These are phyloP conservation scores for Papilio glaucus DNA, from an alignment of 1,140 invertebrate genomes.

Conservation along the genomic window DNA sequence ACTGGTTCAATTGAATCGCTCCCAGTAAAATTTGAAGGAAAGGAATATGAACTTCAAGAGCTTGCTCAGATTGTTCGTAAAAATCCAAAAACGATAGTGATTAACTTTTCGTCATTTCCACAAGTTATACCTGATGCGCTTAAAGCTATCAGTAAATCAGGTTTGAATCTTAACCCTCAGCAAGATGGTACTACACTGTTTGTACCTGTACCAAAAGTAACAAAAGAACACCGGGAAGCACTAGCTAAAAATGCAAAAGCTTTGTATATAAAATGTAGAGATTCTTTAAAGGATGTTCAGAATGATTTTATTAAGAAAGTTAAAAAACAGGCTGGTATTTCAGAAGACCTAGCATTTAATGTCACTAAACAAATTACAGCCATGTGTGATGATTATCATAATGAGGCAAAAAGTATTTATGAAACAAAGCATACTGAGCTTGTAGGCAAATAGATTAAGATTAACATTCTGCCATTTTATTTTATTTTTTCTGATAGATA, in stretches of 20 bases:
- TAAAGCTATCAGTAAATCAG: slow-evolving; percentile 89
- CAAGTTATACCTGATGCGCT: slow-evolving; percentile 92
- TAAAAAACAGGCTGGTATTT: slow-evolving; percentile 86
- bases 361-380: slow-evolving; percentile 87
- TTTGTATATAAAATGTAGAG: slow-evolving; percentile 91
- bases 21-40: slow-evolving; percentile 89
- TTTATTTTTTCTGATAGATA: slow-evolving; percentile 12
- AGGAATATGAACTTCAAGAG: slow-evolving; percentile 93
- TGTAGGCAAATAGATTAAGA: slow-evolving; percentile 77
- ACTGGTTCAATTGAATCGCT: slow-evolving; percentile 91
- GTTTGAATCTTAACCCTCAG: slow-evolving; percentile 97
- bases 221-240: slow-evolving; percentile 94
- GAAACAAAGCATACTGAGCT: slow-evolving; percentile 89
- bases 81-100: slow-evolving; percentile 92
- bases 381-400: slow-evolving; percentile 86
- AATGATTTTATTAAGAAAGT: slow-evolving; percentile 88
- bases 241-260: slow-evolving; percentile 94
- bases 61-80: slow-evolving; percentile 94
- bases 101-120: slow-evolving; percentile 93
- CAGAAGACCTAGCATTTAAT: slow-evolving; percentile 87
- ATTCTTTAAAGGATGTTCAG: slow-evolving; percentile 90
- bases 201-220: slow-evolving; percentile 95
- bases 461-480: slow-evolving; percentile 2
- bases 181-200: slow-evolving; percentile 96
- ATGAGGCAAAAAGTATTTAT: slow-evolving; percentile 87